Evolutionary conservation across 2,888 invertebrate genomes (phyloP).

Genomic region (Chaetogeoica ovagalla): DNA sequence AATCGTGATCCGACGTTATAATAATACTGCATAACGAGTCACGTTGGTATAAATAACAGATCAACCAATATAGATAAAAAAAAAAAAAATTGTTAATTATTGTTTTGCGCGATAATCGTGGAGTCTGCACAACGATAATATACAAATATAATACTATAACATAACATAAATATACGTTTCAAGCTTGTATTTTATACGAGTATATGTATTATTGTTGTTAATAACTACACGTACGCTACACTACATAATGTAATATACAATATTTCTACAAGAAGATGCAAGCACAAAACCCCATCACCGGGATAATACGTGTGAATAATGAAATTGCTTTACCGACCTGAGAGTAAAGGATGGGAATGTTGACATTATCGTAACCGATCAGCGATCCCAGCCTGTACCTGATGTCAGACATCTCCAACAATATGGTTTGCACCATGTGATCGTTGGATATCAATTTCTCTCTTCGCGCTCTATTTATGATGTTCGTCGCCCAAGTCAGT

Average conservation of each 20-base stretch:
- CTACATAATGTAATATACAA: not conserved
- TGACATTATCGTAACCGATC: conserved; percentile 88
- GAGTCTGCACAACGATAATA: not conserved
- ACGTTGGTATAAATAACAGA: not conserved
- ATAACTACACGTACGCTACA: conserved; percentile 1
- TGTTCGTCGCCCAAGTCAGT: conserved; percentile 88
- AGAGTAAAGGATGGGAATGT: conserved; percentile 88
- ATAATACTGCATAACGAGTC: not conserved
- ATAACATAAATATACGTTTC: not conserved
- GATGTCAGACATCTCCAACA: conserved; percentile 87
- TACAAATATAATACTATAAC: not conserved
- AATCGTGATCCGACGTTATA: conserved; percentile 3
- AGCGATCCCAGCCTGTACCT: conserved; percentile 79
- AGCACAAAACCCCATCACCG: conserved; percentile 17
- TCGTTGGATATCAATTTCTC: conserved; percentile 84
- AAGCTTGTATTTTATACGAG: conserved; percentile 7
- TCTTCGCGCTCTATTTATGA: conserved; percentile 83
- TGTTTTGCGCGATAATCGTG: not conserved
- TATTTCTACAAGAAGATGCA: conserved; percentile 9
- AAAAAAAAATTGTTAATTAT: not conserved
- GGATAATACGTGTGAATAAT: not conserved
- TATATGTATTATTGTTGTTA: conserved; percentile 8
- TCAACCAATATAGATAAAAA: not conserved
- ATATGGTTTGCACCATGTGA: conserved; percentile 87
- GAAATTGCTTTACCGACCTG: conserved; percentile 66